Conservation (phyloP, 2,113 vertebrate species). For the Okapia johnstoni region DNA sequence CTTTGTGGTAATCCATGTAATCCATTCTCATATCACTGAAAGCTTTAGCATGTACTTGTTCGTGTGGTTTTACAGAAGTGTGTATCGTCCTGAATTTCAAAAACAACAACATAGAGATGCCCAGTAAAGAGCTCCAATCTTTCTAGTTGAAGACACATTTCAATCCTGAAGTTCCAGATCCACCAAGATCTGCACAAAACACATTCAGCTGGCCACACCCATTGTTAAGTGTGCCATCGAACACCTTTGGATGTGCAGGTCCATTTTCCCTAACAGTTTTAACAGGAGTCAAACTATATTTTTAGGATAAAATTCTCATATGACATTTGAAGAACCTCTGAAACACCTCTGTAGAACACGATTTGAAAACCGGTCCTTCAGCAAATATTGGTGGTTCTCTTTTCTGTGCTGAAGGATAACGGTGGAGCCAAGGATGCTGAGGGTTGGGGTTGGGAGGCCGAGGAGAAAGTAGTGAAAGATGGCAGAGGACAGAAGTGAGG, state of each 20-base stretch:
- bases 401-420: not conserved
- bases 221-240: accelerated
- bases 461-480: not conserved
- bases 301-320: not conserved
- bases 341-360: not conserved
- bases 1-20: not conserved
- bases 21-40: not conserved
- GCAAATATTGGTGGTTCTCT: not conserved
- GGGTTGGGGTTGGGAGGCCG: not conserved
- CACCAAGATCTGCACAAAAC: not conserved
- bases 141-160: not conserved
- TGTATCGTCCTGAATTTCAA: not conserved
- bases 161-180: not conserved
- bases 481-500: not conserved
- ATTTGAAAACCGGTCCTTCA: not conserved
- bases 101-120: not conserved
- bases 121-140: not conserved
- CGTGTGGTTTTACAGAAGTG: not conserved
- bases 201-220: not conserved
- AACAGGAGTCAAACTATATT: not conserved
- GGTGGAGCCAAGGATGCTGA: not conserved
- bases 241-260: not conserved
- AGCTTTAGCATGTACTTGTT: not conserved
- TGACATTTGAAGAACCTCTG: not conserved
- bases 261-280: not conserved